A percentile compares a stretch with the other conserved stretches of the same genome.
Evolutionary conservation across 2,113 vertebrate species (phyloP).

Genomic region (Psammodynastes pulverulentus): DNA sequence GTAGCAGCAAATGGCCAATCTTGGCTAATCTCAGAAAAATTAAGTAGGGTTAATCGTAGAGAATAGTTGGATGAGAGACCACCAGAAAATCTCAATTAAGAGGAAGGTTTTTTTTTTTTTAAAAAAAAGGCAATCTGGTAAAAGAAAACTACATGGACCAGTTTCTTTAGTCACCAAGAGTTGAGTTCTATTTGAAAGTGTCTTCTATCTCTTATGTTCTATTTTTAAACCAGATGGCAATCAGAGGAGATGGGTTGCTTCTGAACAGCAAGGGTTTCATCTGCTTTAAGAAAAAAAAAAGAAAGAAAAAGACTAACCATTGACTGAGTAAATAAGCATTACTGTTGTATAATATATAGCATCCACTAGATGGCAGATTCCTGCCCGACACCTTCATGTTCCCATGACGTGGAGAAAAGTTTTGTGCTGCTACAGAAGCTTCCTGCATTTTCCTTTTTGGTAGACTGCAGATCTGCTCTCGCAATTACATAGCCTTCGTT

Average conservation of each 20-base stretch:
- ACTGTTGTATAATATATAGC: background rate
- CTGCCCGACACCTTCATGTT: background rate
- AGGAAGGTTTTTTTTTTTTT: background rate
- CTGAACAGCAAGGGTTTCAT: background rate
- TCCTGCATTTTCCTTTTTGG: background rate
- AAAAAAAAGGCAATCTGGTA: background rate
- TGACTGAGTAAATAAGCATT: background rate
- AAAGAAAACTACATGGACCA: background rate
- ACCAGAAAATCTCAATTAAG: background rate
- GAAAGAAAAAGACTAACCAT: background rate
- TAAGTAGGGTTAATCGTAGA: background rate
- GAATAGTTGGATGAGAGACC: background rate
- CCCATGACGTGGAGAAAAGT: background rate
- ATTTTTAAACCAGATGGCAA: background rate
- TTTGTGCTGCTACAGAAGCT: background rate
- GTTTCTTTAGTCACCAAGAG: background rate
- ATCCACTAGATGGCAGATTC: slow-evolving; percentile 18
- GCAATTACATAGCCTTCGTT: no score
- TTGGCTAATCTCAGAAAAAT: background rate
- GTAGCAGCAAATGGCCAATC: background rate
- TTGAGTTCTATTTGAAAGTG: background rate
- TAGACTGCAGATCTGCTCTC: background rate
- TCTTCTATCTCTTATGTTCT: background rate
- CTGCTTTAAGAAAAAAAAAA: background rate
- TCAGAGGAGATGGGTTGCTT: background rate